Conservation (phyloP, 2,797 vertebrate genomes). For the Coranthus polyacanthus region DNA sequence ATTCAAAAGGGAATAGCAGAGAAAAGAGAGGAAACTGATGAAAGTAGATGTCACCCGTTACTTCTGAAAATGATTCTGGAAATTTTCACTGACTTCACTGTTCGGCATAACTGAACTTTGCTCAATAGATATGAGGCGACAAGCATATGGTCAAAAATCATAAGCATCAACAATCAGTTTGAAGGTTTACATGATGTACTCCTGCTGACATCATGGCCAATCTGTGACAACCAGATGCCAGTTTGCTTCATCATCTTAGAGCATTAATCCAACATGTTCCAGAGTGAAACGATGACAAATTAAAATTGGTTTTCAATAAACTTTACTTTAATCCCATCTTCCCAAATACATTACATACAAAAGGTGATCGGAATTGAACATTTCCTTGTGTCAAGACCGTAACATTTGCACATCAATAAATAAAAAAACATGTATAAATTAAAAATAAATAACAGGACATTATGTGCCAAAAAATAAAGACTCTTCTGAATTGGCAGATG, state of each 20-base stretch:
- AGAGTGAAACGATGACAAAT: slow-evolving; percentile 6
- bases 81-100: too few relatives aligned
- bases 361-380: slow-evolving; percentile 84
- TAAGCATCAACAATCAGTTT: too few relatives aligned
- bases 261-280: background rate
- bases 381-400: slow-evolving; percentile 81
- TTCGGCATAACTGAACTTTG: too few relatives aligned
- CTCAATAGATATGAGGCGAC: too few relatives aligned
- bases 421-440: slow-evolving; percentile 84
- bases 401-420: slow-evolving; percentile 86
- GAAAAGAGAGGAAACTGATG: too few relatives aligned
- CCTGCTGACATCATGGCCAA: background rate
- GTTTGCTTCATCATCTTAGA: too few relatives aligned
- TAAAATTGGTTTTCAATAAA: slow-evolving; percentile 78
- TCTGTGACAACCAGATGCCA: background rate
- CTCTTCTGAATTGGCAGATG: slow-evolving; percentile 81
- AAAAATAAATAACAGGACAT: slow-evolving; percentile 86
- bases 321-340: slow-evolving; percentile 83
- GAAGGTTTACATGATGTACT: background rate
- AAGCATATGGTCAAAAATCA: too few relatives aligned
- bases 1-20: too few relatives aligned
- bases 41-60: too few relatives aligned
- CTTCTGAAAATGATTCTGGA: too few relatives aligned
- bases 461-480: slow-evolving; percentile 85
- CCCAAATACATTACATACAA: slow-evolving; percentile 83